These are phyloP conservation scores for Cremastinae sp. DNA, from an alignment of 2,888 invertebrate genomes.

Conservation along the genomic window DNA sequence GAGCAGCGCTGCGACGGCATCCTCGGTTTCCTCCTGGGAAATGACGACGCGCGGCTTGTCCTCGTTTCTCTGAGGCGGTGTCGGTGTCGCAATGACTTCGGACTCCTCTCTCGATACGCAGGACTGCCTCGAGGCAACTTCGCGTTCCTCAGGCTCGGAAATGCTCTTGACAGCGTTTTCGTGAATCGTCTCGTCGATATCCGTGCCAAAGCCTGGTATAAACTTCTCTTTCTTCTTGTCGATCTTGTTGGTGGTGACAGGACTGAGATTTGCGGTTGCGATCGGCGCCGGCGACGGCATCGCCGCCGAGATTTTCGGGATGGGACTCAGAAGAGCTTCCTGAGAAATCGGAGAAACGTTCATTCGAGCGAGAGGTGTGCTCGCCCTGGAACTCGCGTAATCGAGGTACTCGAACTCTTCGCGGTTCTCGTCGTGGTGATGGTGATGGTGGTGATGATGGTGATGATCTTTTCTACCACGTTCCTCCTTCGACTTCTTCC, in stretches of 20 bases:
- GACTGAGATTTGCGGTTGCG: slow-evolving; percentile 52
- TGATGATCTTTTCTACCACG: slow-evolving; percentile 86
- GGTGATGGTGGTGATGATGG: slow-evolving; percentile 84
- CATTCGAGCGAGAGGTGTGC: slow-evolving; percentile 75
- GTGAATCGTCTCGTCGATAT: slow-evolving; percentile 86
- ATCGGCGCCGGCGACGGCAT: slow-evolving; percentile 70
- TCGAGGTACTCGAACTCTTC: slow-evolving; percentile 80
- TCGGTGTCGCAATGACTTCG: slow-evolving; percentile 78
- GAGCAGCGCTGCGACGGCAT: slow-evolving; percentile 93
- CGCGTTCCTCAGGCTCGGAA: slow-evolving; percentile 81
- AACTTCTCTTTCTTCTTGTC: slow-evolving; percentile 84
- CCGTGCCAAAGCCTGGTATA: slow-evolving; percentile 85
- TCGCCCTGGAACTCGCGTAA: slow-evolving; percentile 83
- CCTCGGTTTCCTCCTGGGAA: slow-evolving; percentile 95
- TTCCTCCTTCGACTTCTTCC: slow-evolving; percentile 91
- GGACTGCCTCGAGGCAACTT: slow-evolving; percentile 70
- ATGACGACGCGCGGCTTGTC: slow-evolving; percentile 91
- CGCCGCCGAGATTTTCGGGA: slow-evolving; percentile 82
- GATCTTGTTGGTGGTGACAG: slow-evolving; percentile 66
- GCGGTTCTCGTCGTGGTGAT: slow-evolving; percentile 72
- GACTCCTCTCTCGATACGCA: slow-evolving; percentile 71
- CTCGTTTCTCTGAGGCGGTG: slow-evolving; percentile 84
- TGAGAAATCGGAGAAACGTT: slow-evolving; percentile 73
- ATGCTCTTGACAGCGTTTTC: slow-evolving; percentile 92
- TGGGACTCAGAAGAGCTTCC: slow-evolving; percentile 81